Base-by-base conservation (phyloP, 2,888 invertebrate genomes). In the Laspeyria flexula region DNA sequence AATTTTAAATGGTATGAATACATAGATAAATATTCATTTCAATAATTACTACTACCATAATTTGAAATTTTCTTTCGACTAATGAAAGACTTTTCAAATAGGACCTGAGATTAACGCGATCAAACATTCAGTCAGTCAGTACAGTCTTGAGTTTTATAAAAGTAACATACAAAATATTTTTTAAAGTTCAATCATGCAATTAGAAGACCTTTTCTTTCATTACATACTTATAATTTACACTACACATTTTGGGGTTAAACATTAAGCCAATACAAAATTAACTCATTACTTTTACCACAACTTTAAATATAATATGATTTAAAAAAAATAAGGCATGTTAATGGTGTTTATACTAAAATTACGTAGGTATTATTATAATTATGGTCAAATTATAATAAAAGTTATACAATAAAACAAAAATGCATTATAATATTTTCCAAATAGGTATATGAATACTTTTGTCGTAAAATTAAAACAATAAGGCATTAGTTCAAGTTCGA, bases 301-400 rank as follows among this genome's bases (percentile, higher is more conserved):
- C 27, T 35, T 39, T 50, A 66, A 50, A 43, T 15, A 48, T 48
- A 69, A 48, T 48, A 65, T 48, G 59, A 60, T 51, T 63, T 60
- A 43, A 38, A 56, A 62, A 71, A 72, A 69, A 65, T 72, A 77
- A 76, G 70, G 74, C 75, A 77, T 77, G 66, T 54, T 66, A 60
- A 73, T 61, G 71, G 71, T 74, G 65, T 71, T 64, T 63, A 65
- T 44, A 59, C 64, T 74, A 67, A 13, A 43, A 51, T 64, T 67
- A 71, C 61, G 59, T 73, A 79, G 73, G 71, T 73, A 78, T 74
- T 71, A 72, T 62, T 65, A 51, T 60, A 65, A 56, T 56, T 61
- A 68, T 65, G 61, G 64, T 73, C 69, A 72, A 73, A 65, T 63
- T 53, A 73, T 54, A 65, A 52, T 60, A 61, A 53, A 62, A 67